phyloP scores from a whole-genome alignment of 2,797 vertebrate genomes.

The Pseudocheirus occidentalis region DNA sequence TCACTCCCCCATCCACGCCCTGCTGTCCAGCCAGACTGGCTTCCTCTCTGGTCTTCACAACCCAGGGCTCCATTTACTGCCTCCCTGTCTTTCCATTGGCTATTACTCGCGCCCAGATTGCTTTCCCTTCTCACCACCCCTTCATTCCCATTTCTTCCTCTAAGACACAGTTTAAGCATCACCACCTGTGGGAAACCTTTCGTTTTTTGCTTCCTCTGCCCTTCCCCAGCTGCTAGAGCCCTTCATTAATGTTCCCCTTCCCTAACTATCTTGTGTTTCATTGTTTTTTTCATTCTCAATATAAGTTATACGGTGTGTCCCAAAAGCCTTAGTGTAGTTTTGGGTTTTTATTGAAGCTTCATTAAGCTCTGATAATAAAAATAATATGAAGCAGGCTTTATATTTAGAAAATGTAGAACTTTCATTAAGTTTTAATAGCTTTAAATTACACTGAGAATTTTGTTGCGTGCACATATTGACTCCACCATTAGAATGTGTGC shows the following conservation, averaged over 20 bases:
- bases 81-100: too few relatives aligned
- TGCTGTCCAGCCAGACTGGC: too few relatives aligned
- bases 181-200: too few relatives aligned
- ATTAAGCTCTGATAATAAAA: not conserved
- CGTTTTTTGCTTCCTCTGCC: too few relatives aligned
- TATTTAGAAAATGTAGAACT: not conserved
- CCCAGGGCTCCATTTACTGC: too few relatives aligned
- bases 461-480: not conserved
- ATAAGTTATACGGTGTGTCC: not conserved
- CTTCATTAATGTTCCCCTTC: not conserved
- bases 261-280: not conserved
- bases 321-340: not conserved
- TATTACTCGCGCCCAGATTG: too few relatives aligned
- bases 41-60: too few relatives aligned
- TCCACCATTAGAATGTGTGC: not conserved
- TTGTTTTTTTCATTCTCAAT: not conserved
- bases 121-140: too few relatives aligned
- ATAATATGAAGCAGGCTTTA: not conserved
- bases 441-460: not conserved
- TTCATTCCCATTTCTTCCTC: too few relatives aligned
- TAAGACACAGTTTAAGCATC: too few relatives aligned
- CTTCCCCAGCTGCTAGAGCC: too few relatives aligned
- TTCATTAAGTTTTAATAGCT: not conserved
- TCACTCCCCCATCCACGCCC: too few relatives aligned
- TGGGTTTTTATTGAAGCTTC: not conserved